These are phyloP conservation scores for Strigamia crassipes DNA, from an alignment of 2,888 invertebrate species.

Conservation along the genomic window DNA sequence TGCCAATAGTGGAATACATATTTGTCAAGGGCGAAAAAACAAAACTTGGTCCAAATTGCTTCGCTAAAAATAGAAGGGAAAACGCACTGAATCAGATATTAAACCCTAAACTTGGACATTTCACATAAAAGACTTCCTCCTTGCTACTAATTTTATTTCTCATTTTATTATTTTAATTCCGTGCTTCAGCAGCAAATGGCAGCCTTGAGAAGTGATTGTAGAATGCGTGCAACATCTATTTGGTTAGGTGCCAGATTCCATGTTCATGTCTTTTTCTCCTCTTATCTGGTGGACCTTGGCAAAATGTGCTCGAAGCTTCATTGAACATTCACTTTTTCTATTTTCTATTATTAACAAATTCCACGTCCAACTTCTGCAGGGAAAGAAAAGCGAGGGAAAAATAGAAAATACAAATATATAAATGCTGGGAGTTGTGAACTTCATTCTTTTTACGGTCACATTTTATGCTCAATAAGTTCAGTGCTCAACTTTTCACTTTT, in stretches of 20 bases:
- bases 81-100: background rate
- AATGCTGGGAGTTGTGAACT: background rate
- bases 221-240: background rate
- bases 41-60: background rate
- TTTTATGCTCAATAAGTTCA: background rate
- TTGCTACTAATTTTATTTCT: background rate
- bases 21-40: background rate
- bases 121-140: background rate
- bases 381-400: background rate
- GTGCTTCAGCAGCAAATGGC: background rate
- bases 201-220: background rate
- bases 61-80: background rate
- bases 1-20: background rate
- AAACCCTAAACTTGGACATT: background rate
- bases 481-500: background rate
- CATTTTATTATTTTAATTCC: background rate
- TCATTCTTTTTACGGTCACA: background rate
- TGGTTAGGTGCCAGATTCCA: background rate
- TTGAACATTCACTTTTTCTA: too few relatives aligned
- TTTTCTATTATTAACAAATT: background rate
- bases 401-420: background rate
- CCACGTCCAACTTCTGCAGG: background rate
- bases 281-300: background rate
- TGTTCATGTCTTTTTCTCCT: background rate
- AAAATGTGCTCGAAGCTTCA: background rate